phyloP scores from a whole-genome alignment of 2,113 vertebrate species.

The Parotia lawesii region DNA sequence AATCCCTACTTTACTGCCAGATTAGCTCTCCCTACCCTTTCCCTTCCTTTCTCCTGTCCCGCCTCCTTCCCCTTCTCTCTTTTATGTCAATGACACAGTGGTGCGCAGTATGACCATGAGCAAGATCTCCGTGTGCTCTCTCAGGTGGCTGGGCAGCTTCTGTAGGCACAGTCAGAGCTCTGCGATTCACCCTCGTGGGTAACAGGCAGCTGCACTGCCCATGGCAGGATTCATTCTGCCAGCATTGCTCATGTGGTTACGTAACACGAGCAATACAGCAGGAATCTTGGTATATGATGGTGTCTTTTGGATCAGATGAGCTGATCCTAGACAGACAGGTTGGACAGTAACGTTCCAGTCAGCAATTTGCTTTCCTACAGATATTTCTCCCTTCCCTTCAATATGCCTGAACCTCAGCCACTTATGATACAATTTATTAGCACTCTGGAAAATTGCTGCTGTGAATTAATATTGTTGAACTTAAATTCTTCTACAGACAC shows the following conservation, averaged over 20 bases:
- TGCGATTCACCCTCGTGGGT: not conserved
- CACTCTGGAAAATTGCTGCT: not conserved
- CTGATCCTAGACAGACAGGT: not conserved
- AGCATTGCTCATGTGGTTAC: not conserved
- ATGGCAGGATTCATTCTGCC: not conserved
- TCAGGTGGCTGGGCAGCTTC: not conserved
- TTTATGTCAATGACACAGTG: not conserved
- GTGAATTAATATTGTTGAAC: not conserved
- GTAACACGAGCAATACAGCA: accelerated
- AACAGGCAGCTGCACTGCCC: not conserved
- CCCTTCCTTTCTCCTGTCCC: accelerated
- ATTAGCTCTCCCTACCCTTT: not conserved
- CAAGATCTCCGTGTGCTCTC: accelerated
- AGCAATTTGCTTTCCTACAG: not conserved
- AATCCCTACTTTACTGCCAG: not conserved
- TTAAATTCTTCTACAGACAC: not conserved
- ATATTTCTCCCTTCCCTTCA: not conserved
- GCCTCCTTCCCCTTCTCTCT: not conserved
- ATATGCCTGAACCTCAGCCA: not conserved
- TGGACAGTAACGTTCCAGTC: not conserved
- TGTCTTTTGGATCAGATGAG: not conserved
- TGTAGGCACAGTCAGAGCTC: not conserved
- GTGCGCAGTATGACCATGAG: not conserved
- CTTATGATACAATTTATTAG: not conserved
- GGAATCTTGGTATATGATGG: not conserved